These are phyloP conservation scores for Fopius arisanus DNA, from an alignment of 1,140 invertebrate species.

Conservation along the genomic window DNA sequence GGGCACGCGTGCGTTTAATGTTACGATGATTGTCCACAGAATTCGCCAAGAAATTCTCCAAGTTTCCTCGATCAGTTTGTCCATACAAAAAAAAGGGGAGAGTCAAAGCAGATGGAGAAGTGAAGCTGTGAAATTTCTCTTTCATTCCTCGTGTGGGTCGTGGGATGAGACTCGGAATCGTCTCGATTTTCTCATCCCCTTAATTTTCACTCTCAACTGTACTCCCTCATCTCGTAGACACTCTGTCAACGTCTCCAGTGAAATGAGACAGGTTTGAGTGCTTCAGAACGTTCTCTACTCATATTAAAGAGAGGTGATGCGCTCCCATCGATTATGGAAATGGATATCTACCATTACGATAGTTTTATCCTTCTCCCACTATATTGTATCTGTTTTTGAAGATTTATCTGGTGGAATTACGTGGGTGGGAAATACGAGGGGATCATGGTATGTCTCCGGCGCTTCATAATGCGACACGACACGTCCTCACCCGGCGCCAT, in stretches of 20 bases:
- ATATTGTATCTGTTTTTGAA: slow-evolving; percentile 35
- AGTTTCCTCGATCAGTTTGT: slow-evolving; percentile 7
- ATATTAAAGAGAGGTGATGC: not conserved
- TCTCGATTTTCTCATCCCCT: not conserved
- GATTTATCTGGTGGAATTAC: not conserved
- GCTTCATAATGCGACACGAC: slow-evolving; percentile 46
- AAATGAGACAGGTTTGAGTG: not conserved
- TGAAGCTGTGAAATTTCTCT: not conserved
- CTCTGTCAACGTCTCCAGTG: not conserved
- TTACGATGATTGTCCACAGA: not conserved
- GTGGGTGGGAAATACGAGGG: not conserved
- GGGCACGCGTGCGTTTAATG: slow-evolving; percentile 19
- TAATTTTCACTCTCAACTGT: not conserved
- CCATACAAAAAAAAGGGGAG: not conserved
- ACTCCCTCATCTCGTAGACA: not conserved
- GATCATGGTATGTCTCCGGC: slow-evolving; percentile 19
- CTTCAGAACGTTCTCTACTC: not conserved
- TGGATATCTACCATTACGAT: slow-evolving; percentile 42
- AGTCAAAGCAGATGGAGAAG: not conserved
- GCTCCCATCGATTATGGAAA: slow-evolving; percentile 42
- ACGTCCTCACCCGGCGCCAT: slow-evolving; percentile 43
- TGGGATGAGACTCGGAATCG: not conserved
- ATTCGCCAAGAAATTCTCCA: not conserved
- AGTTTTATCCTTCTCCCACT: not conserved
- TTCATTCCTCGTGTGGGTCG: not conserved